These are phyloP conservation scores for Trachythela sp. DNA, from an alignment of 64 coral and sea anemone species.

Conservation along the genomic window DNA sequence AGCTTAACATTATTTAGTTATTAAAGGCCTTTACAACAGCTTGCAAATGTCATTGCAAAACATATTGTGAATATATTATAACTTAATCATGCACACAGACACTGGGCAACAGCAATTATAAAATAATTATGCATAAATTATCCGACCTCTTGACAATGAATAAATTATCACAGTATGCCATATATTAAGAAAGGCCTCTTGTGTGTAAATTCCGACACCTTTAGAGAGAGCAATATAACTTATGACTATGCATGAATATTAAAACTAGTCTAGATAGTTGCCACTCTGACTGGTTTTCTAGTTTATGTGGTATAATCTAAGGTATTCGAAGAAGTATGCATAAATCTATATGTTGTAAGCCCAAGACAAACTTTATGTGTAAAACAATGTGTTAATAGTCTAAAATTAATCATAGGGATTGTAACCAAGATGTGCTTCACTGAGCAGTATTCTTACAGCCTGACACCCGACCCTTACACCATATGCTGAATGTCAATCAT, in stretches of 20 bases:
- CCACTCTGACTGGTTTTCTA: background rate
- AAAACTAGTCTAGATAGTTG: background rate
- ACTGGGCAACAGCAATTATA: background rate
- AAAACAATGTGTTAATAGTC: background rate
- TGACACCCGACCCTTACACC: background rate
- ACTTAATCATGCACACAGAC: background rate
- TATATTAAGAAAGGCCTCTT: background rate
- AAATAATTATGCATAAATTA: constrained; percentile 11
- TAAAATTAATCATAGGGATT: background rate
- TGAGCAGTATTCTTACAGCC: background rate
- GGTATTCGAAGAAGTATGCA: background rate
- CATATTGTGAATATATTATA: background rate
- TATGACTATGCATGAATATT: background rate
- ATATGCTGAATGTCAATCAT: background rate
- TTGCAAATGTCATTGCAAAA: background rate
- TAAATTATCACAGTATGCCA: constrained; percentile 9
- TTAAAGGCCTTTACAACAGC: background rate
- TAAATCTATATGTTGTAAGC: background rate
- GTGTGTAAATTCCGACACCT: no score
- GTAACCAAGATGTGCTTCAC: background rate
- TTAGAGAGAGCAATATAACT: background rate
- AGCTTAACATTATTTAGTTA: no score
- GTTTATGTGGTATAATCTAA: background rate
- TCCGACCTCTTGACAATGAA: background rate
- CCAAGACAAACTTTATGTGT: background rate